Conservation (phyloP, 2,888 invertebrate genomes). For the Lasioglossum villosulum region DNA sequence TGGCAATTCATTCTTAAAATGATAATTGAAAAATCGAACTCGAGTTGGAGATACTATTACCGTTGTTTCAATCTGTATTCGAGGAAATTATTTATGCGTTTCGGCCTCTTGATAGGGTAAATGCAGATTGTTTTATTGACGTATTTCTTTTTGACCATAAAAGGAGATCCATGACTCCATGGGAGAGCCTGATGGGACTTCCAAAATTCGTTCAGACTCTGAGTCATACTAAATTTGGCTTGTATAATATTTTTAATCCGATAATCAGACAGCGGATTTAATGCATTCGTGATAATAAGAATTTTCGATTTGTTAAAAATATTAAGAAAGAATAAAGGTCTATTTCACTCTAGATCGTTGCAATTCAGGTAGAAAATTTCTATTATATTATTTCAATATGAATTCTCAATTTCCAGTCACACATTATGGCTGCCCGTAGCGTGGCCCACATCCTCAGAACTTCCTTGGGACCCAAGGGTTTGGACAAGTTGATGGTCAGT, state of each 20-base stretch:
- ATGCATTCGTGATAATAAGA: too few species aligned
- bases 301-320: too few species aligned
- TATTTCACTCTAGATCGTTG: too few species aligned
- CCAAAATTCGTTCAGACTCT: neutral
- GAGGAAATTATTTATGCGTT: neutral
- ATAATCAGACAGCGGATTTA: too few species aligned
- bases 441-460: conserved; percentile 96
- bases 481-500: conserved; percentile 99
- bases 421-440: conserved; percentile 98
- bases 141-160: conserved; percentile 56
- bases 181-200: neutral
- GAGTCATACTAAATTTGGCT: neutral
- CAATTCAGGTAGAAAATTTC: too few species aligned
- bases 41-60: neutral
- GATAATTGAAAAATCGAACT: neutral
- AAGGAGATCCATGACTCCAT: conserved; percentile 50
- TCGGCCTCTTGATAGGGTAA: neutral
- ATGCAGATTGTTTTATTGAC: neutral
- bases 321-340: too few species aligned
- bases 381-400: conserved; percentile 30
- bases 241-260: neutral
- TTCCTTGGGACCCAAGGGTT: conserved; percentile 97
- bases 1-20: conserved; percentile 15
- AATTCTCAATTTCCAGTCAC: conserved; percentile 89
- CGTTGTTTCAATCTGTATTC: neutral